Percentiles rank a stretch among this genome's conserved stretches.
Conservation (phyloP, 1,140 invertebrate species). For the Bombus superbus region DNA sequence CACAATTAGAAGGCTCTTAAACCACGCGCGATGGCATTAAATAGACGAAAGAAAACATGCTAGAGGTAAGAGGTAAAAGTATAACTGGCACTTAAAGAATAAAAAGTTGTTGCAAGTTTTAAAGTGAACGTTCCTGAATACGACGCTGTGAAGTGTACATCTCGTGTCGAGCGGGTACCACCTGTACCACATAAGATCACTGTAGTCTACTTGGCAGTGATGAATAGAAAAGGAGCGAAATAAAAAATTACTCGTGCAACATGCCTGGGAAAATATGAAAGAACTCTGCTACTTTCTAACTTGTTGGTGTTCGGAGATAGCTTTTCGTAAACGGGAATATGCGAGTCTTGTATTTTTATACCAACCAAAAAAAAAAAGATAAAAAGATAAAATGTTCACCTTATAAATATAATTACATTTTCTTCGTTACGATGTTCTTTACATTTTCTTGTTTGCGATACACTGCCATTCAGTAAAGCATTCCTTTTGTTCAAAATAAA, state of each 20-base stretch:
- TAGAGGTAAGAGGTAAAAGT: background rate
- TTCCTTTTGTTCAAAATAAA: background rate
- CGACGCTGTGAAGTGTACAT: background rate
- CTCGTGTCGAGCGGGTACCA: constrained; percentile 11
- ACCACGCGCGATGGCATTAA: no score
- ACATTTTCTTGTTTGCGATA: background rate
- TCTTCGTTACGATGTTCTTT: background rate
- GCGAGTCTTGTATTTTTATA: no score
- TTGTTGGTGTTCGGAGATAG: background rate
- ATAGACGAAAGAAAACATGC: background rate
- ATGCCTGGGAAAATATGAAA: constrained; percentile 17
- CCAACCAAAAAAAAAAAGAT: background rate
- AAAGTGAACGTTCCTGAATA: constrained; percentile 21
- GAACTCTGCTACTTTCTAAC: background rate
- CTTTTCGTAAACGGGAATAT: background rate
- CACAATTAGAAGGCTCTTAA: background rate
- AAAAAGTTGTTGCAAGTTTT: constrained; percentile 36
- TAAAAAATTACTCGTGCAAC: constrained; percentile 16
- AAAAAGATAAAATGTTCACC: background rate
- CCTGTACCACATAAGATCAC: constrained; percentile 24
- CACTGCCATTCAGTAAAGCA: background rate
- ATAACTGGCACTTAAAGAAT: constrained; percentile 17
- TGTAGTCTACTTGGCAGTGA: constrained; percentile 28
- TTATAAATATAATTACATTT: background rate
- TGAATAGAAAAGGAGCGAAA: constrained; percentile 32